A percentile compares a stretch with the other conserved stretches of the same genome.
phyloP scores from a whole-genome alignment of 2,888 invertebrate genomes.

The Pemphredon lugubris region DNA sequence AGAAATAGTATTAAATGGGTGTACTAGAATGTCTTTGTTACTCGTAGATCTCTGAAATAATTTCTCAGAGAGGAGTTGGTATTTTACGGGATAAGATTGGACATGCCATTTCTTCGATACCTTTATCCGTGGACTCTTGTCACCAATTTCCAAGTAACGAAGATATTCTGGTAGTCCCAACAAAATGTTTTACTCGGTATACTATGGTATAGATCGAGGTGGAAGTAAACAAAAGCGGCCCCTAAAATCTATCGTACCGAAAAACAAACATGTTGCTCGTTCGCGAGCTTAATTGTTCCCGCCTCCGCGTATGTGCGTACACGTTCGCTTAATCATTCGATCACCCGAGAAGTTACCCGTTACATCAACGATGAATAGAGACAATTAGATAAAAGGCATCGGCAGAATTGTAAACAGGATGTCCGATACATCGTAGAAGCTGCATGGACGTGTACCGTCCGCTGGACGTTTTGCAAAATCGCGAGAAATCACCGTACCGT shows the following conservation, averaged over 20 bases:
- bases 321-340: constrained; percentile 49
- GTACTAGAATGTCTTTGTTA: no score
- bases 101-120: no score
- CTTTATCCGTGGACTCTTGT: no score
- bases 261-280: constrained; percentile 9
- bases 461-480: not conserved
- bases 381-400: constrained; percentile 50
- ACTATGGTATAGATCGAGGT: not conserved
- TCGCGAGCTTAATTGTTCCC: constrained; percentile 47
- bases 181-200: not conserved
- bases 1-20: no score
- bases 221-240: not conserved
- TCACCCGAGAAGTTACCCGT: constrained; percentile 41
- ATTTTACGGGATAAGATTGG: no score
- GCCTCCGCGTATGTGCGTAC: constrained; percentile 33
- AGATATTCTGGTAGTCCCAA: no score
- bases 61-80: no score
- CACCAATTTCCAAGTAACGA: no score
- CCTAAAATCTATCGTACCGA: constrained; percentile 2
- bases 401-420: constrained; percentile 65
- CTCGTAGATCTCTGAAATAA: no score
- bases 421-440: constrained; percentile 47
- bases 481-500: constrained; percentile 78
- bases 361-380: constrained; percentile 54
- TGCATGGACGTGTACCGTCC: constrained; percentile 13